A percentile compares a stretch with the other conserved stretches of the same genome.
phyloP scores from a whole-genome alignment of 2,888 invertebrate species.

The Pemphredon lugubris region DNA sequence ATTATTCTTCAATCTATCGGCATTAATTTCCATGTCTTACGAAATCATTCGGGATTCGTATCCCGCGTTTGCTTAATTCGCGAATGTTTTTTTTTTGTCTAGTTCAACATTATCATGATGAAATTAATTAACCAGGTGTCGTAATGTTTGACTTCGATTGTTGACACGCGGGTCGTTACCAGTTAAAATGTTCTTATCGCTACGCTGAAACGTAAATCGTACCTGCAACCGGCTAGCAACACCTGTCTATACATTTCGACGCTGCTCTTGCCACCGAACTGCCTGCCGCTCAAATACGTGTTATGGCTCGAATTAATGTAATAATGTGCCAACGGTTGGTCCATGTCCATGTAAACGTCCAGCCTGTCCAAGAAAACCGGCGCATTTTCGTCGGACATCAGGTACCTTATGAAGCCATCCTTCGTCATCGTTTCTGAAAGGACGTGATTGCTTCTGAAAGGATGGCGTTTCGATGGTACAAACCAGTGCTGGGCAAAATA shows the following conservation, averaged over 20 bases:
- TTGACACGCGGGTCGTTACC: no score
- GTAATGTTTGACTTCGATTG: no score
- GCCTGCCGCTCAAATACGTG: constrained; percentile 95
- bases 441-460: constrained; percentile 67
- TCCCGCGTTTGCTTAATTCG: no score
- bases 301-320: constrained; percentile 99
- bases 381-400: constrained; percentile 99
- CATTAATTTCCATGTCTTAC: no score
- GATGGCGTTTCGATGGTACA: constrained; percentile 57
- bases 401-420: constrained; percentile 98
- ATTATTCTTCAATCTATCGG: no score
- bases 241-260: constrained; percentile 99
- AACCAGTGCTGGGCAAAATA: constrained; percentile 25
- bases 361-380: constrained; percentile 99
- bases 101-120: no score
- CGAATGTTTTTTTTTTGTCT: no score
- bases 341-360: constrained; percentile 99
- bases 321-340: constrained; percentile 98
- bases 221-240: constrained; percentile 97
- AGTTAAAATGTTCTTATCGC: no score
- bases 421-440: constrained; percentile 90
- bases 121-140: no score
- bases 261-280: constrained; percentile 98
- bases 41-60: no score
- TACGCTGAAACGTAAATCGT: no score